A percentile compares a stretch with the other conserved stretches of the same genome.
phyloP scores from a whole-genome alignment of 2,888 invertebrate species.

The Lymantria dispar region DNA sequence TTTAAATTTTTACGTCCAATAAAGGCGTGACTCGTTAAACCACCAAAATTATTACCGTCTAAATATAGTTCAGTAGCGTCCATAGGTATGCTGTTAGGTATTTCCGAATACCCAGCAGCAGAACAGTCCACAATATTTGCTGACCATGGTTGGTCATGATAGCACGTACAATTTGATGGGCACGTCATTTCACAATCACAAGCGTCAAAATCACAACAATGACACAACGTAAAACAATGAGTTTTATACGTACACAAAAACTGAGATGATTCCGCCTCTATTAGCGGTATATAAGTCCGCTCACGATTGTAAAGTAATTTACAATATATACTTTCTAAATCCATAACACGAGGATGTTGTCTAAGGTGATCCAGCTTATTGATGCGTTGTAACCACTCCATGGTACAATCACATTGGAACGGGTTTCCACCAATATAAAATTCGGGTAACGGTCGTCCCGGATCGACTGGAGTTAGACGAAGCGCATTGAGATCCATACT shows the following conservation, averaged over 20 bases:
- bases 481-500: slow-evolving; percentile 95
- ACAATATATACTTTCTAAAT: slow-evolving; percentile 94
- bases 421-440: slow-evolving; percentile 97
- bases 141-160: slow-evolving; percentile 96
- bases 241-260: slow-evolving; percentile 96
- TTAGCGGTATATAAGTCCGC: slow-evolving; percentile 91
- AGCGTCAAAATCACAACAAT: slow-evolving; percentile 98
- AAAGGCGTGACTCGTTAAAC: slow-evolving; percentile 93
- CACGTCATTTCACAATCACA: slow-evolving; percentile 99
- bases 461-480: slow-evolving; percentile 90
- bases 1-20: slow-evolving; percentile 95
- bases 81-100: slow-evolving; percentile 96
- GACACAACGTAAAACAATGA: slow-evolving; percentile 96
- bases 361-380: slow-evolving; percentile 91
- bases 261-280: slow-evolving; percentile 93
- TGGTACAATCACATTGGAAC: slow-evolving; percentile 96
- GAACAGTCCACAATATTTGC: slow-evolving; percentile 97
- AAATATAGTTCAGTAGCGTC: slow-evolving; percentile 97
- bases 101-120: slow-evolving; percentile 88
- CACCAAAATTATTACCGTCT: slow-evolving; percentile 94
- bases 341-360: slow-evolving; percentile 95
- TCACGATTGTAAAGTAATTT: slow-evolving; percentile 92
- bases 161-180: slow-evolving; percentile 96
- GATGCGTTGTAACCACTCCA: slow-evolving; percentile 97
- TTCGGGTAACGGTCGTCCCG: slow-evolving; percentile 89